These are phyloP conservation scores for Meganola albula DNA, from an alignment of 2,888 invertebrate genomes.

Conservation along the genomic window DNA sequence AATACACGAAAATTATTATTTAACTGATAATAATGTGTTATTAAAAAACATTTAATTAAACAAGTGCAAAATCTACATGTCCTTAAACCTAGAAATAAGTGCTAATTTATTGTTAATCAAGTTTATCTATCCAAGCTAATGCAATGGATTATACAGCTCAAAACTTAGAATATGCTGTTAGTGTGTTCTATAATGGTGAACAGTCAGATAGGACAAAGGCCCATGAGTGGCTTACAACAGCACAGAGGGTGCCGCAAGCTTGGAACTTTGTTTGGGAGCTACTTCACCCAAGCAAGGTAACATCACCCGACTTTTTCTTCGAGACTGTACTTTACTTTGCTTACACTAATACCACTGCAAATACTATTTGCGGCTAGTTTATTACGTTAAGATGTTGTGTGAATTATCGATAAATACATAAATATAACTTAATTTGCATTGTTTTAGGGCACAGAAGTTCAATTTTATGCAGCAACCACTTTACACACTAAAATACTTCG, in stretches of 20 bases:
- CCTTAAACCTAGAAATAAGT: no score
- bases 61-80: constrained; percentile 6
- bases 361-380: no score
- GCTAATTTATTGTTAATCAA: no score
- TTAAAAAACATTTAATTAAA: no score
- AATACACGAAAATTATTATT: no score
- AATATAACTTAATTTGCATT: no score
- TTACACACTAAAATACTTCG: constrained; percentile 92
- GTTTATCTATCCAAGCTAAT: background rate
- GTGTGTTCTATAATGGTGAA: constrained; percentile 80
- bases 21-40: no score
- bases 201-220: constrained; percentile 84
- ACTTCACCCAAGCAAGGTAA: constrained; percentile 87
- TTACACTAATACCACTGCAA: background rate
- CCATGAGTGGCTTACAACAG: constrained; percentile 90
- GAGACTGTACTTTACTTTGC: no score
- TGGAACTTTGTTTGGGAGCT: constrained; percentile 97
- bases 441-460: constrained; percentile 88
- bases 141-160: constrained; percentile 80
- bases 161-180: constrained; percentile 83
- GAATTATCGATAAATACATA: no score
- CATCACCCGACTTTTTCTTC: background rate
- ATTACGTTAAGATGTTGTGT: no score
- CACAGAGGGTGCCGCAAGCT: constrained; percentile 90
- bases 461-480: constrained; percentile 95